phyloP scores from a whole-genome alignment of 2,888 invertebrate species.

The Lordiphosa fenestrarum region DNA sequence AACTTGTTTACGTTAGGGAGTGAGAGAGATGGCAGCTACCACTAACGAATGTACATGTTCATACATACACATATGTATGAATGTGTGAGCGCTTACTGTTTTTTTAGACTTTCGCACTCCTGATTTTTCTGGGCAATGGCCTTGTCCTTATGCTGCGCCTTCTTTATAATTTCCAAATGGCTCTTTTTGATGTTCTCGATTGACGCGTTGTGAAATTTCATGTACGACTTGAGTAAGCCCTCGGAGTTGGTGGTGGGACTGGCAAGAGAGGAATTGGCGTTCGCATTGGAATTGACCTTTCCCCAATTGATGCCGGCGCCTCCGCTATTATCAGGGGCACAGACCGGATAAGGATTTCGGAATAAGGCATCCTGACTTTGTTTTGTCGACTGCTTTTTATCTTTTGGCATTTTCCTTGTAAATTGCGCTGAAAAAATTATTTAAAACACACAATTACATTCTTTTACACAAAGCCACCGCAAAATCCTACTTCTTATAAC shows the following conservation, averaged over 20 bases:
- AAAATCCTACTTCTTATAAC: no score
- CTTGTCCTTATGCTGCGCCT: constrained; percentile 1
- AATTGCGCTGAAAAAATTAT: no score
- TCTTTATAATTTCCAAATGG: background rate
- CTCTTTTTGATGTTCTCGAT: background rate
- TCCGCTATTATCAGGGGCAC: no score
- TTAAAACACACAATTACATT: no score
- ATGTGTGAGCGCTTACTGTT: constrained; percentile 1
- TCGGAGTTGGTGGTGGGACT: background rate
- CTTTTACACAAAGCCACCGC: no score
- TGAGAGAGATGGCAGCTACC: no score
- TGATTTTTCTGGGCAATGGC: background rate
- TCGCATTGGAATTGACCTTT: background rate
- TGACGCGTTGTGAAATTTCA: background rate
- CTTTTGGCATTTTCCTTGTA: background rate
- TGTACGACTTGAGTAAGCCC: background rate
- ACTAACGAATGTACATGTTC: no score
- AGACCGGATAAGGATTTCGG: background rate
- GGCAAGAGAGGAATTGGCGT: background rate
- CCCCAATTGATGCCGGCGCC: no score
- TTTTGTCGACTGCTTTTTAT: background rate
- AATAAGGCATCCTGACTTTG: background rate
- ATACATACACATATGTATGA: background rate
- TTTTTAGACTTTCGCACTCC: background rate
- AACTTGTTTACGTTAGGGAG: no score